phyloP scores from a whole-genome alignment of 2,113 vertebrate genomes.

The Entomyzon cyanotis region DNA sequence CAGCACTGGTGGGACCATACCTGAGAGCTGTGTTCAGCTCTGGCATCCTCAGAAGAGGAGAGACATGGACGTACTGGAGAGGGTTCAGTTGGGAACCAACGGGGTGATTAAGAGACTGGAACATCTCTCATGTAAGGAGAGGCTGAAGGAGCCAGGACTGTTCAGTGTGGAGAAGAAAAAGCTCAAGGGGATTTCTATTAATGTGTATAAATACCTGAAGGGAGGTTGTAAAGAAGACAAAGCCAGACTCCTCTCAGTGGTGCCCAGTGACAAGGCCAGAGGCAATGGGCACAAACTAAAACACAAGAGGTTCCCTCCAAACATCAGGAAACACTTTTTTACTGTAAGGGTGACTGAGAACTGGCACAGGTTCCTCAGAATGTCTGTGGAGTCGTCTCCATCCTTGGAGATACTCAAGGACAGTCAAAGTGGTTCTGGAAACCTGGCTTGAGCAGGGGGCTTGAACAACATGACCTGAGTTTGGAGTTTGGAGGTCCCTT shows the following conservation, averaged over 20 bases:
- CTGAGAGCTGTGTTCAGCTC: background rate
- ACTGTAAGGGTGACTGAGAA: background rate
- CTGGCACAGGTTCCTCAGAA: background rate
- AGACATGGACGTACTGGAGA: background rate
- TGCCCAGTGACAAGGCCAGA: background rate
- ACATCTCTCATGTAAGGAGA: background rate
- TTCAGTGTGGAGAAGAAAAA: background rate
- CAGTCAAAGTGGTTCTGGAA: background rate
- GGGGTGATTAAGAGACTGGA: background rate
- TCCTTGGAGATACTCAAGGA: background rate
- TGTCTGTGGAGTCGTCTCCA: background rate
- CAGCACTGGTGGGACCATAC: background rate
- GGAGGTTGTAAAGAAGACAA: background rate
- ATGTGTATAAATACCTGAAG: no score
- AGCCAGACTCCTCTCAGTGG: background rate
- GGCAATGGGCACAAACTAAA: background rate
- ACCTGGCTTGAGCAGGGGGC: background rate
- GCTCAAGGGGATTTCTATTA: no score
- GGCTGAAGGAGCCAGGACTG: background rate
- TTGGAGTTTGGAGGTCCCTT: background rate
- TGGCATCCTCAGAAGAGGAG: background rate
- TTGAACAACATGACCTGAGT: background rate
- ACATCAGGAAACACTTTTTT: background rate
- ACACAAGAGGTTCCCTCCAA: background rate
- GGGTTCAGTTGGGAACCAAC: background rate